phyloP scores from a whole-genome alignment of 2,113 vertebrate genomes.

The Hypanus sabinus region DNA sequence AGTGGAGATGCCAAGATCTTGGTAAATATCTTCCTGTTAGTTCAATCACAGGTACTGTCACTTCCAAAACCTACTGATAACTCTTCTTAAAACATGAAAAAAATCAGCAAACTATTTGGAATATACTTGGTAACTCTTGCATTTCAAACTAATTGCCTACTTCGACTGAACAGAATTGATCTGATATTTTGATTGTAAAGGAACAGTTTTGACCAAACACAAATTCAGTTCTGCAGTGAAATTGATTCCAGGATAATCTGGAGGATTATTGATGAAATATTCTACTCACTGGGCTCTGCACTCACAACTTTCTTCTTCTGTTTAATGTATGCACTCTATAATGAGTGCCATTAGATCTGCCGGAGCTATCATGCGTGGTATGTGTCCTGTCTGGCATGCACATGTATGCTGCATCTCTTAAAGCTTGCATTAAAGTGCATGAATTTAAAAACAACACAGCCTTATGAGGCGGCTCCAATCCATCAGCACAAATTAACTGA shows the following conservation, averaged over 20 bases:
- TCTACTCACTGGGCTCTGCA: neutral
- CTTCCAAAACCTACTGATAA: neutral
- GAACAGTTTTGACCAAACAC: neutral
- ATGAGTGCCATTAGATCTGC: neutral
- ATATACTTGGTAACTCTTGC: neutral
- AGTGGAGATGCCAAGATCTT: no score
- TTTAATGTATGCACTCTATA: neutral
- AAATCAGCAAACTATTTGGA: neutral
- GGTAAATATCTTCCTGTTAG: no score
- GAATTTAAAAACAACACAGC: neutral
- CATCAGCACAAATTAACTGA: neutral
- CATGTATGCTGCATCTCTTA: neutral
- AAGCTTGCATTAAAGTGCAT: neutral
- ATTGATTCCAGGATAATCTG: neutral
- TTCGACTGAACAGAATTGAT: neutral
- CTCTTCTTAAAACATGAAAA: neutral
- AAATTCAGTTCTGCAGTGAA: neutral
- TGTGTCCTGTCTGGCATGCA: neutral
- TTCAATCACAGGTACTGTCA: no score
- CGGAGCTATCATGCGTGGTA: neutral
- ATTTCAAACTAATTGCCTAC: neutral
- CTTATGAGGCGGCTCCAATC: neutral
- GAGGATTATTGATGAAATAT: neutral
- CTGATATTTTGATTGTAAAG: neutral
- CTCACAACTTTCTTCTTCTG: neutral